phyloP scores from a whole-genome alignment of 1,140 invertebrate genomes.

The Pentalonia nigronervosa region DNA sequence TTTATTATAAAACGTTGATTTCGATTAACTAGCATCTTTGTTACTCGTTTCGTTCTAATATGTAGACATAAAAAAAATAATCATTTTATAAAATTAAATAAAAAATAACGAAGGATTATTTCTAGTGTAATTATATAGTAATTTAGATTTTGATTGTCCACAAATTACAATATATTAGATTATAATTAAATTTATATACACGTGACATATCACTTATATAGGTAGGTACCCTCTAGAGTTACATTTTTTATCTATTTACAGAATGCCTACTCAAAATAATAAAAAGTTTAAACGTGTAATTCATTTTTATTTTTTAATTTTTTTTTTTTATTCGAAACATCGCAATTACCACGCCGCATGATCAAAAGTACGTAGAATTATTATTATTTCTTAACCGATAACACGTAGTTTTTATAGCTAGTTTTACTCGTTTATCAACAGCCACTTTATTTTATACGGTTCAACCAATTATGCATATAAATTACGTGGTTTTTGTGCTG shows the following conservation, averaged over 20 bases:
- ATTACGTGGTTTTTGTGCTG: background rate
- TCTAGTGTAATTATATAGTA: background rate
- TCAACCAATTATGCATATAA: background rate
- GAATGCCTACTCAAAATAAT: background rate
- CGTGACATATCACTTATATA: background rate
- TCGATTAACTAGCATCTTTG: background rate
- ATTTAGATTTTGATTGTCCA: background rate
- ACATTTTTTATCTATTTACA: background rate
- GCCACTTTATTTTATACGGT: background rate
- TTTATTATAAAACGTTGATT: background rate
- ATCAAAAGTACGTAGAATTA: background rate
- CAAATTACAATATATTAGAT: background rate
- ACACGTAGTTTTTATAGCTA: background rate
- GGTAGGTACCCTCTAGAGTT: no score
- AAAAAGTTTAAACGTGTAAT: background rate
- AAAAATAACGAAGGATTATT: background rate
- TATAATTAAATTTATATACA: background rate
- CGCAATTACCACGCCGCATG: background rate
- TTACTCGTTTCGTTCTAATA: background rate
- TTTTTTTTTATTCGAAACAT: background rate
- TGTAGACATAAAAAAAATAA: background rate
- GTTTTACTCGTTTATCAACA: background rate
- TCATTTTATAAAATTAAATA: background rate
- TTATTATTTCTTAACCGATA: background rate
- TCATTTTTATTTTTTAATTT: background rate